Evolutionary conservation across 2,797 vertebrate genomes (phyloP).

Genomic region (Eulemur mongoz): DNA sequence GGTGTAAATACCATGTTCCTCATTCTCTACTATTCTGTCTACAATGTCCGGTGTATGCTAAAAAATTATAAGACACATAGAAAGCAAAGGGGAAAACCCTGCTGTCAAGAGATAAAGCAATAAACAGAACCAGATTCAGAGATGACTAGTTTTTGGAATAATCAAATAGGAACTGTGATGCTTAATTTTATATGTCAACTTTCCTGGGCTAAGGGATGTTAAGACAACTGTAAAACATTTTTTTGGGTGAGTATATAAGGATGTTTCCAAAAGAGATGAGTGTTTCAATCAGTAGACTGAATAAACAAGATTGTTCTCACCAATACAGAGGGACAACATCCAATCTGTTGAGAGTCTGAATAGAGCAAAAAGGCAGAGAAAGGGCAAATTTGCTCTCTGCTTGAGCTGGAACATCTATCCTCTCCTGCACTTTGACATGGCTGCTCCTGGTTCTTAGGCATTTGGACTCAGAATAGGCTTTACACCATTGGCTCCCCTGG

Average conservation of each 20-base stretch:
- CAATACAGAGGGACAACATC: not conserved
- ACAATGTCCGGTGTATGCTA: not conserved
- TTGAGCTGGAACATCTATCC: not conserved
- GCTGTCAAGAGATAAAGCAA: not conserved
- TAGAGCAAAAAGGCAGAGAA: not conserved
- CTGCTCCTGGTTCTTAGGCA: not conserved
- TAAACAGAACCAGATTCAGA: not conserved
- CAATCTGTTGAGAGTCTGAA: not conserved
- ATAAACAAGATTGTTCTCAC: not conserved
- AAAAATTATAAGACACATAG: not conserved
- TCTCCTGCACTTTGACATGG: not conserved
- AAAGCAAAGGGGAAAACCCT: not conserved
- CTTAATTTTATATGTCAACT: not conserved
- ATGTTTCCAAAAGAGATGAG: not conserved
- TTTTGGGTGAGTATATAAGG: not conserved
- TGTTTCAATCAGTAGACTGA: not conserved
- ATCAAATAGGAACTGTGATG: not conserved
- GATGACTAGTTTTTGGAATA: not conserved
- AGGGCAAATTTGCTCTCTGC: not conserved
- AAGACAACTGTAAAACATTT: not conserved
- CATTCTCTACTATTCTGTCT: not conserved
- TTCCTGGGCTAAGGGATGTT: not conserved
- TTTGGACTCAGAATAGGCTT: not conserved
- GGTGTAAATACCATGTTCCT: not conserved
- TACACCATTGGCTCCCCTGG: not conserved